Evolutionary conservation across 2,113 vertebrate species (phyloP).

Genomic region (Catharus fuscescens): DNA sequence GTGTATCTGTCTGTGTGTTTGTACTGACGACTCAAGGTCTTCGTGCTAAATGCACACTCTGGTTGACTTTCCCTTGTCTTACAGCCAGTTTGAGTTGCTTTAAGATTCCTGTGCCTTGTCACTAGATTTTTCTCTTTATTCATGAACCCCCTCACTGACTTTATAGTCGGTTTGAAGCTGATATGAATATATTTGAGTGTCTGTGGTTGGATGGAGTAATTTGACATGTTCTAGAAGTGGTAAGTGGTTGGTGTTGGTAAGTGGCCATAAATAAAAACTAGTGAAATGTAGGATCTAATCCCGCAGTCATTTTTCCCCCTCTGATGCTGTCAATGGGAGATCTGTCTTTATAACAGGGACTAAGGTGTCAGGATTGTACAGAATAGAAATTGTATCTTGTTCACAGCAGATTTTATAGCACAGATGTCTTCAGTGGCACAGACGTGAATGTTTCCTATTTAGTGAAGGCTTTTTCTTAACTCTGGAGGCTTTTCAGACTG

Average conservation of each 20-base stretch:
- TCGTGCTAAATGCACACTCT: not conserved
- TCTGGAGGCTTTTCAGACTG: not conserved
- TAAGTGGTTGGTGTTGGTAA: not conserved
- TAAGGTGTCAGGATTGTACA: not conserved
- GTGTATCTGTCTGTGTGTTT: not conserved
- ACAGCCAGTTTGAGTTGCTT: not conserved
- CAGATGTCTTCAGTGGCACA: not conserved
- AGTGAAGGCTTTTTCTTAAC: not conserved
- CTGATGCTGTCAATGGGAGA: not conserved
- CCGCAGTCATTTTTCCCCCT: not conserved
- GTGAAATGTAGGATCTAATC: not conserved
- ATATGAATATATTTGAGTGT: not conserved
- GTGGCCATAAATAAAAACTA: slow-evolving; percentile 12
- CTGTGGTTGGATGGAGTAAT: slow-evolving; percentile 5
- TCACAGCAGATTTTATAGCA: slow-evolving; percentile 22
- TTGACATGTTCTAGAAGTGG: not conserved
- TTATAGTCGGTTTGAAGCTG: not conserved
- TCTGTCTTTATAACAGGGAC: not conserved
- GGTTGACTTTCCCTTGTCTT: not conserved
- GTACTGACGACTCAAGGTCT: not conserved
- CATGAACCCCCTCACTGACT: not conserved
- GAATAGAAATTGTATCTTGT: not conserved
- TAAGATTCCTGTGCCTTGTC: not conserved
- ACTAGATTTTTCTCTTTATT: slow-evolving; percentile 1
- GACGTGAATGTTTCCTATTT: not conserved